Percentiles rank a stretch among this genome's conserved stretches.
phyloP scores from a whole-genome alignment of 2,888 invertebrate species.

The Scaptomyza cyrtandrae region DNA sequence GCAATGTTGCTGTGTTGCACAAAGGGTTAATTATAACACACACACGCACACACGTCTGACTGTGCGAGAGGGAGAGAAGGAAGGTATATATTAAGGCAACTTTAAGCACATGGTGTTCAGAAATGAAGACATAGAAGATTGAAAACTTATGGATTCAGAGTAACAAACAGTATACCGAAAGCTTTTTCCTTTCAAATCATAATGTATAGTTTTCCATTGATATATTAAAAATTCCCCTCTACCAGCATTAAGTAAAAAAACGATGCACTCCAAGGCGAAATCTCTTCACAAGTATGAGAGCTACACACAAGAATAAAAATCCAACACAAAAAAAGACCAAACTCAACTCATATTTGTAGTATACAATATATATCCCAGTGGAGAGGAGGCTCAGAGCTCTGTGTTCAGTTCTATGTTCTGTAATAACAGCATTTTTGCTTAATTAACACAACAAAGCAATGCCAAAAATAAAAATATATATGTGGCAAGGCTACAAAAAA shows the following conservation, averaged over 20 bases:
- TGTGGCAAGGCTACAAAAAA: constrained; percentile 35
- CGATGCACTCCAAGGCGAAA: neutral
- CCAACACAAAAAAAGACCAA: neutral
- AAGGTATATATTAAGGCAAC: too few species aligned
- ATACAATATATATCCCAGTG: constrained; percentile 30
- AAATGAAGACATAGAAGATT: neutral
- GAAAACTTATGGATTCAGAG: neutral
- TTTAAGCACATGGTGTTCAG: neutral
- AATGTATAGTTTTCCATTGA: neutral
- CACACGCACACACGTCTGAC: constrained; percentile 39
- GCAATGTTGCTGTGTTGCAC: constrained; percentile 58
- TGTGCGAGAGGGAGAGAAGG: neutral
- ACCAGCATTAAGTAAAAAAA: too few species aligned
- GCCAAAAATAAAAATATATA: constrained; percentile 50
- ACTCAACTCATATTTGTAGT: constrained; percentile 24
- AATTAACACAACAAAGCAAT: constrained; percentile 79
- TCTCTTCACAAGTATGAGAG: too few species aligned
- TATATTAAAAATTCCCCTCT: neutral
- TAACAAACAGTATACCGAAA: too few species aligned
- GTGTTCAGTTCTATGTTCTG: constrained; percentile 35
- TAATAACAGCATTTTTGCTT: constrained; percentile 78
- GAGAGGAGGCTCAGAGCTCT: constrained; percentile 20
- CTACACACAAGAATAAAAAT: constrained; percentile 14
- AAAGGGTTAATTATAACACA: constrained; percentile 71
- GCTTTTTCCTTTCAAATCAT: neutral